A percentile compares a stretch with the other conserved stretches of the same genome.
phyloP scores from a whole-genome alignment of 2,888 invertebrate genomes.

The Unio delphinus region DNA sequence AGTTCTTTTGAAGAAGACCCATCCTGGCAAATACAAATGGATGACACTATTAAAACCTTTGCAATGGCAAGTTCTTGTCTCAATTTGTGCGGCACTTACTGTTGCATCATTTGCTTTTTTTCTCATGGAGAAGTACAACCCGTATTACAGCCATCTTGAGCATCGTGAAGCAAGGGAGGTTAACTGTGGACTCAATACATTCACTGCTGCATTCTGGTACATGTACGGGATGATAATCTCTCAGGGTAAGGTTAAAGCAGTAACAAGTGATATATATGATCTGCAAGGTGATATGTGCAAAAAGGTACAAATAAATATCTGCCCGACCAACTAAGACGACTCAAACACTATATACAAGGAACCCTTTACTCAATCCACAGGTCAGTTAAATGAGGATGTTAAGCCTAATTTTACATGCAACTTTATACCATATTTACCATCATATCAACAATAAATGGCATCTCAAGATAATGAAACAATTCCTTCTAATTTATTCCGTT shows the following conservation, averaged over 20 bases:
- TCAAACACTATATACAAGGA: too few species aligned
- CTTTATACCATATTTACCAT: too few species aligned
- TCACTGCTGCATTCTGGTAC: conserved; percentile 66
- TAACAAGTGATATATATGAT: too few species aligned
- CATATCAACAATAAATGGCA: too few species aligned
- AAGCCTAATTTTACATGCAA: too few species aligned
- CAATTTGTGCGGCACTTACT: conserved; percentile 22
- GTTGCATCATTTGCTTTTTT: conserved; percentile 21
- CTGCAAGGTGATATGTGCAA: too few species aligned
- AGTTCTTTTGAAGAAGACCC: conserved; percentile 37
- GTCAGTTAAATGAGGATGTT: too few species aligned
- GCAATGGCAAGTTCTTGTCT: conserved; percentile 31
- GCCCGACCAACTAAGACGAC: too few species aligned
- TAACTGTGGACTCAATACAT: conserved; percentile 2
- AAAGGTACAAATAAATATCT: too few species aligned
- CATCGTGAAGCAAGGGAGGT: background rate
- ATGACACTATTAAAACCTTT: conserved; percentile 38
- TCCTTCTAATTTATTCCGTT: too few species aligned
- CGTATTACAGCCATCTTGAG: conserved; percentile 8
- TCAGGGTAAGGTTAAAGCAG: conserved; percentile 9
- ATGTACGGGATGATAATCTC: conserved; percentile 10
- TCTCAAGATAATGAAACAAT: too few species aligned
- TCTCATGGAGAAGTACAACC: conserved; percentile 28
- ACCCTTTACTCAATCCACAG: too few species aligned
- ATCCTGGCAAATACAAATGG: conserved; percentile 36